A percentile compares a stretch with the other conserved stretches of the same genome.
phyloP scores from a whole-genome alignment of 2,888 invertebrate genomes.

The Anagyrus pseudococci region DNA sequence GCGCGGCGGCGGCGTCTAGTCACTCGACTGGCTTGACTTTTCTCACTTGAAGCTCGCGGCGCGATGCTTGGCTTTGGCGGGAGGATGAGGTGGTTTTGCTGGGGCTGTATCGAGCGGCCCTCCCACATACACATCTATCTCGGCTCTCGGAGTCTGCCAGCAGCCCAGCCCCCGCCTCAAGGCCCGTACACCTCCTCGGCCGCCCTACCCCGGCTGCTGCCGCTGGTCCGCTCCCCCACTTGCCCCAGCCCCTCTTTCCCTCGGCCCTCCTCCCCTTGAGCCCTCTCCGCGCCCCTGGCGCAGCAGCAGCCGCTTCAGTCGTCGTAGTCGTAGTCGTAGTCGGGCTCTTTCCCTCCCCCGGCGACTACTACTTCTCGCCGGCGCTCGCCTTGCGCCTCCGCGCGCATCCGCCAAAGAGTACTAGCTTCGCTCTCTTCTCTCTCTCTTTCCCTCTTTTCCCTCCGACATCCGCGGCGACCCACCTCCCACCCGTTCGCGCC shows the following conservation, averaged over 20 bases:
- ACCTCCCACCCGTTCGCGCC: constrained; percentile 50
- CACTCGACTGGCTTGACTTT: constrained; percentile 59
- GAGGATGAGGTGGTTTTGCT: constrained; percentile 57
- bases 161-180: too few relatives aligned
- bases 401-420: constrained; percentile 37
- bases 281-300: constrained; percentile 23
- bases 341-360: too few relatives aligned
- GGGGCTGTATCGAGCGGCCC: constrained; percentile 63
- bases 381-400: constrained; percentile 40
- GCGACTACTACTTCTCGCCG: constrained; percentile 27
- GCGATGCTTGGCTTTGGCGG: constrained; percentile 51
- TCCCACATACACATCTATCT: constrained; percentile 63
- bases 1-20: constrained; percentile 42
- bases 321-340: constrained; percentile 28
- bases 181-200: too few relatives aligned
- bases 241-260: constrained; percentile 38
- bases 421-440: constrained; percentile 22
- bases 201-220: too few relatives aligned
- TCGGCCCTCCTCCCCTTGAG: constrained; percentile 41
- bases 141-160: constrained; percentile 47
- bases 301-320: constrained; percentile 16
- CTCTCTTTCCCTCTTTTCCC: constrained; percentile 58
- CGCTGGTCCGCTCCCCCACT: too few relatives aligned
- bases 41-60: too few relatives aligned
- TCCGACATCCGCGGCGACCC: constrained; percentile 55